Percentiles rank a stretch among this genome's conserved stretches.
Conservation (phyloP, 2,797 vertebrate genomes). For the Phataginus tricuspis region DNA sequence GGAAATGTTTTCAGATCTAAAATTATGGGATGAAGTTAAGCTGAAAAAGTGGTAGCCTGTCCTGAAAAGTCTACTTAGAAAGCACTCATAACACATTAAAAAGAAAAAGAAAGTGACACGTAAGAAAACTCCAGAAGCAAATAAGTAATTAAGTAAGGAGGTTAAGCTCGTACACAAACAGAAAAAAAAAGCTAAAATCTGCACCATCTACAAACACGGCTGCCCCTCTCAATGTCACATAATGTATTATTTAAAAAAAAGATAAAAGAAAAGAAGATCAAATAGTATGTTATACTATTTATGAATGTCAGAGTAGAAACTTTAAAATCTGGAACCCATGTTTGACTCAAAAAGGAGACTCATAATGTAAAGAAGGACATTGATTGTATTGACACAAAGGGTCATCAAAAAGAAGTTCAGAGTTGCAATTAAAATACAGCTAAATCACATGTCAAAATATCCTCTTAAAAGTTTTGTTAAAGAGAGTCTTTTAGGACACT, state of each 20-base stretch:
- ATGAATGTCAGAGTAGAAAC: neutral
- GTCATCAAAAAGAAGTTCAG: neutral
- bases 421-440: neutral
- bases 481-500: neutral
- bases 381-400: neutral
- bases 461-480: neutral
- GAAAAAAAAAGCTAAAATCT: neutral
- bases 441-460: neutral
- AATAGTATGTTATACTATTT: neutral
- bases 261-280: neutral
- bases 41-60: neutral
- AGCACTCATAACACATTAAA: neutral
- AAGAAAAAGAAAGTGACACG: neutral
- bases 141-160: neutral
- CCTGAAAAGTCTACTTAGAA: neutral
- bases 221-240: neutral
- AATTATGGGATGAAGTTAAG: neutral
- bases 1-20: neutral
- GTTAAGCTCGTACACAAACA: neutral
- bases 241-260: neutral
- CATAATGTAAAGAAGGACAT: neutral
- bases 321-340: neutral
- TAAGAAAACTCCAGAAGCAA: conserved; percentile 10
- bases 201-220: neutral
- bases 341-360: neutral